phyloP scores from a whole-genome alignment of 2,888 invertebrate species.

The Euspilapteryx auroguttella region DNA sequence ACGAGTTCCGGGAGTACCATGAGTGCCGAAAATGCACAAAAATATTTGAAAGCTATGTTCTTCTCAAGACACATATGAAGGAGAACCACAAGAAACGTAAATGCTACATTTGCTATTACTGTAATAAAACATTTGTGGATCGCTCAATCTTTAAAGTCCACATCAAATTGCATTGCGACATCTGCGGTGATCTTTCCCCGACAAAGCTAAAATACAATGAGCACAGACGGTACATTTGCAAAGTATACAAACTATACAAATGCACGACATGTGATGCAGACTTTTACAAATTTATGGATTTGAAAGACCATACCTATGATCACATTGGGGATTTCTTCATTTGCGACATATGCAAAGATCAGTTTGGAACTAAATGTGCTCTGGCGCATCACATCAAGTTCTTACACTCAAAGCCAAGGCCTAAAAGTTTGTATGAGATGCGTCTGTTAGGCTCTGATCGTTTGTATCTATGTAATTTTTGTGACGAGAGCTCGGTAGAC shows the following conservation, averaged over 20 bases:
- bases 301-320: constrained; percentile 39
- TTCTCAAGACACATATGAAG: constrained; percentile 27
- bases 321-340: constrained; percentile 20
- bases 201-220: constrained; percentile 19
- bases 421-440: constrained; percentile 19
- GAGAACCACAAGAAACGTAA: constrained; percentile 34
- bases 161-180: constrained; percentile 37
- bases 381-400: constrained; percentile 31
- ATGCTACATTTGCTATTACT: constrained; percentile 44
- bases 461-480: constrained; percentile 34
- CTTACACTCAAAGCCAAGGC: constrained; percentile 23
- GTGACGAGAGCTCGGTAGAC: constrained; percentile 27
- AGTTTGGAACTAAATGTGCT: constrained; percentile 25
- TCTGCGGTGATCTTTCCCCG: constrained; percentile 20
- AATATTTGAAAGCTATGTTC: constrained; percentile 27
- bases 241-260: constrained; percentile 19
- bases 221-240: constrained; percentile 25
- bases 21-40: constrained; percentile 38
- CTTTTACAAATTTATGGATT: constrained; percentile 30
- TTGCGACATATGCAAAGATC: constrained; percentile 41
- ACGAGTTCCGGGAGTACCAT: constrained; percentile 34
- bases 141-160: constrained; percentile 43
- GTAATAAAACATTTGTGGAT: constrained; percentile 32
- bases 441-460: constrained; percentile 19
- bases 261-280: constrained; percentile 24